A percentile compares a stretch with the other conserved stretches of the same genome.
Conservation (phyloP, 2,113 vertebrate species). For the Okapia johnstoni region DNA sequence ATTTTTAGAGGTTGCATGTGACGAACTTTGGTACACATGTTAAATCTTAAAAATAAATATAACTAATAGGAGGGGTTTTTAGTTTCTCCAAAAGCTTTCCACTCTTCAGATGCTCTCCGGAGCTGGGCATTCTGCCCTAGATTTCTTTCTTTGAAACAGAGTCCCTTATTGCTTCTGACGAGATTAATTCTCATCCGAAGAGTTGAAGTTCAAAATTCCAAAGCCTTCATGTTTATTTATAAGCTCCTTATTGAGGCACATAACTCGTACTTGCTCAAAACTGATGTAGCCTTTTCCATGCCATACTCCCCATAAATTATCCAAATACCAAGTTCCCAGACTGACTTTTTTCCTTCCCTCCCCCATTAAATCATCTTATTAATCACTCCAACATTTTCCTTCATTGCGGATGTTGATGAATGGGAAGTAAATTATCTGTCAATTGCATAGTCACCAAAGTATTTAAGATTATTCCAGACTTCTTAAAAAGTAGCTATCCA, state of each 20-base stretch:
- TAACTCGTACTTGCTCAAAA: constrained; percentile 49
- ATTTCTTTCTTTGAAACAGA: constrained; percentile 49
- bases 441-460: constrained; percentile 68
- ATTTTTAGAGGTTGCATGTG: neutral
- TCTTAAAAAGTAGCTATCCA: constrained; percentile 57
- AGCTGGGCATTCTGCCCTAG: neutral
- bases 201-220: constrained; percentile 51
- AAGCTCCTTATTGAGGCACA: constrained; percentile 52
- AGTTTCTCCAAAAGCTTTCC: neutral
- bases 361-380: constrained; percentile 67
- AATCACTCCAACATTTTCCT: constrained; percentile 67
- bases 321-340: constrained; percentile 58
- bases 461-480: constrained; percentile 68
- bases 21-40: neutral
- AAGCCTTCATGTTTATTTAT: constrained; percentile 68
- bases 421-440: constrained; percentile 70
- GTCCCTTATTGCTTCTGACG: constrained; percentile 35
- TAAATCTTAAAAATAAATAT: constrained; percentile 33
- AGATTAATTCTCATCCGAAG: constrained; percentile 55
- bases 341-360: constrained; percentile 30
- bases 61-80: neutral
- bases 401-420: constrained; percentile 66
- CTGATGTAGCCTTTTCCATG: constrained; percentile 35
- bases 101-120: neutral
- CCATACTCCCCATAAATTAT: constrained; percentile 61